phyloP scores from a whole-genome alignment of 2,888 invertebrate genomes.

The Busseola fusca region DNA sequence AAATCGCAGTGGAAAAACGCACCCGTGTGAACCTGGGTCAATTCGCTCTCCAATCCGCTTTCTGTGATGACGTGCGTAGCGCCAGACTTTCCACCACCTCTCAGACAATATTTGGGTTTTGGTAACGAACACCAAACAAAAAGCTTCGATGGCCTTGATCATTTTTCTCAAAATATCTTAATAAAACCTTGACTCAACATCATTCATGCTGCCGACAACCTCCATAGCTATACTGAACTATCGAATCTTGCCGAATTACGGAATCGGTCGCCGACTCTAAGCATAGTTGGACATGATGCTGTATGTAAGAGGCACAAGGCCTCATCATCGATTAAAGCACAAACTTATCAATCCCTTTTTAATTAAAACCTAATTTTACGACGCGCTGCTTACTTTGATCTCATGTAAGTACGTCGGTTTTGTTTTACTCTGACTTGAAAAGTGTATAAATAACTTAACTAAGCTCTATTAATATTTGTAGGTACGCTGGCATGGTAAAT shows the following conservation, averaged over 20 bases:
- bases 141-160: conserved; percentile 24
- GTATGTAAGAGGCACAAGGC: conserved; percentile 55
- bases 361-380: conserved; percentile 31
- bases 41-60: conserved; percentile 31
- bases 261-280: conserved; percentile 56
- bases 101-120: conserved; percentile 31
- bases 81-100: conserved; percentile 30
- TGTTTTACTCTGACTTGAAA: conserved; percentile 17
- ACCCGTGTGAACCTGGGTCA: neutral
- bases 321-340: conserved; percentile 42
- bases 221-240: conserved; percentile 50
- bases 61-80: conserved; percentile 26
- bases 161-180: conserved; percentile 36
- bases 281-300: conserved; percentile 32
- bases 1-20: neutral
- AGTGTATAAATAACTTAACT: conserved; percentile 9
- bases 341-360: conserved; percentile 32
- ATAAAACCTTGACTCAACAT: conserved; percentile 57
- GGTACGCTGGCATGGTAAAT: neutral
- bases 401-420: conserved; percentile 20
- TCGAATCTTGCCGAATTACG: conserved; percentile 58
- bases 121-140: conserved; percentile 41
- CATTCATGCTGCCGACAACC: conserved; percentile 55
- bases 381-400: conserved; percentile 15
- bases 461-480: conserved; percentile 22